A percentile compares a stretch with the other conserved stretches of the same genome.
Conservation (phyloP, 1,140 invertebrate genomes). For the Oppia nitens region DNA sequence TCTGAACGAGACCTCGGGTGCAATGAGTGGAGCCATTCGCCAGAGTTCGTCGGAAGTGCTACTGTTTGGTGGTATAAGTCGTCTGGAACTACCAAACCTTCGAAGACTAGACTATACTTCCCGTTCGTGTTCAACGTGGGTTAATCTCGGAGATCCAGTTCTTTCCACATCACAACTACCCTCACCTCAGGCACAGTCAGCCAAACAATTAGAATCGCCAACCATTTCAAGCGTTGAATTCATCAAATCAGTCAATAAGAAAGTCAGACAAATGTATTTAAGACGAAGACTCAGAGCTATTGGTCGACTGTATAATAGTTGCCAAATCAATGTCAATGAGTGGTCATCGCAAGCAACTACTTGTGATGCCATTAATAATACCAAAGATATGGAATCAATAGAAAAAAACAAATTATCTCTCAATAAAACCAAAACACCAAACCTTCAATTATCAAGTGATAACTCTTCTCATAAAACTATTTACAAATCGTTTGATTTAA, state of each 20-base stretch:
- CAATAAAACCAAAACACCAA: constrained; percentile 3
- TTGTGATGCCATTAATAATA: not conserved
- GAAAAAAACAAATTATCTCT: not conserved
- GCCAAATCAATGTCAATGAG: not conserved
- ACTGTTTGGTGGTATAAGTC: constrained; percentile 12
- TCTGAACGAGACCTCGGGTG: constrained; percentile 1
- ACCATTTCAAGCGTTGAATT: constrained; percentile 42
- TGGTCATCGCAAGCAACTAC: not conserved
- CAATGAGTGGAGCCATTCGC: constrained; percentile 11
- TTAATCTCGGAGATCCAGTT: constrained; percentile 50
- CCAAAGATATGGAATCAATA: too few species aligned
- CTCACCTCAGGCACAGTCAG: constrained; percentile 39
- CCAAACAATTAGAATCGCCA: constrained; percentile 13
- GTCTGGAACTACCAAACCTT: constrained; percentile 4
- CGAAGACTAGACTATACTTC: constrained; percentile 45
- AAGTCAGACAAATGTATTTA: constrained; percentile 55
- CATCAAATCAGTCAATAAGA: constrained; percentile 60
- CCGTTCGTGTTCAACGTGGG: constrained; percentile 67
- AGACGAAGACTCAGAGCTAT: constrained; percentile 37
- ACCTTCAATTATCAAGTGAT: constrained; percentile 14
- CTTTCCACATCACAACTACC: constrained; percentile 50
- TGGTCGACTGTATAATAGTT: not conserved
- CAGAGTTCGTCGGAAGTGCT: constrained; percentile 18
- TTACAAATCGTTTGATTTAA: not conserved
- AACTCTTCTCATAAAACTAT: not conserved